phyloP scores from a whole-genome alignment of 1,140 invertebrate species.

The Anastrepha obliqua region DNA sequence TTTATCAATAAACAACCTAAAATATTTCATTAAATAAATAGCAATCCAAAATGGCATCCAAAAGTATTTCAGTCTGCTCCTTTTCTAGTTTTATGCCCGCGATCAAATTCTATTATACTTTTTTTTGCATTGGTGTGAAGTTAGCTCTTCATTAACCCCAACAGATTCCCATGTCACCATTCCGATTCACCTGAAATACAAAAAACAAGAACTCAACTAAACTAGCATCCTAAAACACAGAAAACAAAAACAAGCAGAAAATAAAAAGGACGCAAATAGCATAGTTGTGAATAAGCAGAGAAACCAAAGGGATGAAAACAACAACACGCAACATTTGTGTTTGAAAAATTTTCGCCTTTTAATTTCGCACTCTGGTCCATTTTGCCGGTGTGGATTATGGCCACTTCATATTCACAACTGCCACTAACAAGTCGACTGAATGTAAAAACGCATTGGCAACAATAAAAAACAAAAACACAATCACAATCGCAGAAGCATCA shows the following conservation, averaged over 20 bases:
- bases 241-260: conserved; percentile 34
- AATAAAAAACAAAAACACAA: conserved; percentile 11
- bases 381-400: conserved; percentile 45
- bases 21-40: too few species aligned
- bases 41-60: too few species aligned
- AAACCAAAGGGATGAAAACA: neutral
- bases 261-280: neutral
- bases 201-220: neutral
- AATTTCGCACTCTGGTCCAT: conserved; percentile 53
- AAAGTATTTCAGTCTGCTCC: too few species aligned
- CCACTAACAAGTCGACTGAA: conserved; percentile 48
- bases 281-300: neutral
- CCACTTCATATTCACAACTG: conserved; percentile 52
- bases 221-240: neutral
- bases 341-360: conserved; percentile 53
- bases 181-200: neutral
- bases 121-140: too few species aligned
- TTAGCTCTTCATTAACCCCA: too few species aligned
- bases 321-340: conserved; percentile 42
- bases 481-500: neutral
- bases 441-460: conserved; percentile 10
- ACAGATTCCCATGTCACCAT: too few species aligned
- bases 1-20: too few species aligned
- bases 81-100: too few species aligned
- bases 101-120: too few species aligned